These are phyloP conservation scores for Eupeodes corollae DNA, from an alignment of 1,140 invertebrate species.

Conservation along the genomic window DNA sequence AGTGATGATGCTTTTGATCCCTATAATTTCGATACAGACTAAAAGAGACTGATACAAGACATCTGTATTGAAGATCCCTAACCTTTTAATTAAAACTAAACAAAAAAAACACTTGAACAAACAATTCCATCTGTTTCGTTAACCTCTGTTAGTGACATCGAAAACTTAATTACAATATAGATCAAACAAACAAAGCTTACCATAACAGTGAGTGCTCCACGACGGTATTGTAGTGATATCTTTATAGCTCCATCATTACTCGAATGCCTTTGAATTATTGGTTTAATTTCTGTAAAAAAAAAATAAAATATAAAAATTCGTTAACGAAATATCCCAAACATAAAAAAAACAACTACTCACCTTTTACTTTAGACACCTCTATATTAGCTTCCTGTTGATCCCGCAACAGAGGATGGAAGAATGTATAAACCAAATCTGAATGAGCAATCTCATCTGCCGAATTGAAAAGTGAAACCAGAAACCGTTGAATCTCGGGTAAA, in stretches of 20 bases:
- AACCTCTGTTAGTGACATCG: no score
- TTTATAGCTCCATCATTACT: constrained; percentile 55
- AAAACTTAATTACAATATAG: no score
- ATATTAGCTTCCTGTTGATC: constrained; percentile 73
- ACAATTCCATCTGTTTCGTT: no score
- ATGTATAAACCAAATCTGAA: constrained; percentile 93
- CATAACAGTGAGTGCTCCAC: constrained; percentile 70
- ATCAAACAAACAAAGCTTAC: constrained; percentile 34
- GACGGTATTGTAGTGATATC: constrained; percentile 67
- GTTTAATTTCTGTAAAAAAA: constrained; percentile 21
- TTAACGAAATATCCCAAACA: neutral
- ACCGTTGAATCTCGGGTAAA: constrained; percentile 73
- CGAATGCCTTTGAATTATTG: constrained; percentile 21
- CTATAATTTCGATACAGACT: no score
- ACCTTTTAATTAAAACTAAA: no score
- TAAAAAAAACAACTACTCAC: constrained; percentile 13
- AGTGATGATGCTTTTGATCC: no score
- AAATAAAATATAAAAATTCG: neutral
- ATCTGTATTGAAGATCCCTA: no score
- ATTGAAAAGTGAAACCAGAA: constrained; percentile 73
- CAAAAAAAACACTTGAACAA: no score
- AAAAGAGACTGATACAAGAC: no score
- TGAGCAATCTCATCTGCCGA: constrained; percentile 88
- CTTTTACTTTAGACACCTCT: constrained; percentile 39
- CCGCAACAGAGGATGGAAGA: constrained; percentile 89